Base-by-base conservation (phyloP, 1,140 invertebrate genomes). In the Drosophila virilis region DNA sequence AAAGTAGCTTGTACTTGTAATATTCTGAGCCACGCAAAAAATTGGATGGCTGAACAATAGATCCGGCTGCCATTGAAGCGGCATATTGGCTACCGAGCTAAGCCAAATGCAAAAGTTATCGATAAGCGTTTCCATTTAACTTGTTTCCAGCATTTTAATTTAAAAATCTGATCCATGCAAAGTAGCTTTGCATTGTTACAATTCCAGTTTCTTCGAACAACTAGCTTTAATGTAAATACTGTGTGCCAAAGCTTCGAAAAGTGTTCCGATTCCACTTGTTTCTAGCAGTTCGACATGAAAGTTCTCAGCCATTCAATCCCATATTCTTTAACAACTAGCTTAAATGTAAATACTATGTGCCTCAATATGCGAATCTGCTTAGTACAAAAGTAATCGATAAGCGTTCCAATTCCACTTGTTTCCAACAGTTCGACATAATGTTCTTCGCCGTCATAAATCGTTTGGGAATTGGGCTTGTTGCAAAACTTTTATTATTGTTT, bases 1-100 rank as follows among this genome's bases (percentile, higher is more conserved):
- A 57, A 57, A 57, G 54, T 42, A 28, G 35, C 38, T 57, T 50
- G 12, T 12, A n/a, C 40, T 13, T 42, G 5, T n/a, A 40, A 40
- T 22, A 22, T 22, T 2, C 22, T 22, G 1, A 22, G 22, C 22
- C 22, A 22, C 22, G 22, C 22, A 22, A 22, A 1, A 22, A 28
- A 28, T 28, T 28, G 22, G 3, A 28, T 28, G 4, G 22, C 22
- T 28, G 22, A 28, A 28, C 22, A 28, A 28, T 28, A 28, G 22
- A 28, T 28, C 22, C 12, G 7, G 42, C 42, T 45, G n/a, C 40
- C 6, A 45, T 15, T n/a, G 7, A 15, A 45, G 42, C 42, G 13
- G 42, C 42, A 45, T 15, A 45, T 8, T 28, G 22, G 4, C 22
- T 28, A 28, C 4, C 4, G 22, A 28, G 22, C 22, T 28, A 28